These are phyloP conservation scores for Botrylloides violaceus DNA, from an alignment of 23 tunicate genomes.

Conservation along the genomic window DNA sequence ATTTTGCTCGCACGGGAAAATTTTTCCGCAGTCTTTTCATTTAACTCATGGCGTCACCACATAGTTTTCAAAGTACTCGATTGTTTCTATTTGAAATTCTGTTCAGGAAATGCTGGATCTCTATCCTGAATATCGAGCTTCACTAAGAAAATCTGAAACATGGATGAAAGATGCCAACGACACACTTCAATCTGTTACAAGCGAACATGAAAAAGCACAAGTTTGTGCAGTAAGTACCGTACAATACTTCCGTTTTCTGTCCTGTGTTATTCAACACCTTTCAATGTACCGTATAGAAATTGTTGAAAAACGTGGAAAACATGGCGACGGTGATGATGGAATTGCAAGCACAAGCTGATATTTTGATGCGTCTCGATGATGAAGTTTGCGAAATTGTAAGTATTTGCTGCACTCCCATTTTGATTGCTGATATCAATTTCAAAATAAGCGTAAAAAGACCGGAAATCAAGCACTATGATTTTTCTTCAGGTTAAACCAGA, in stretches of 20 bases:
- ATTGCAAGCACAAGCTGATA: not conserved
- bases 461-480: too few relatives aligned
- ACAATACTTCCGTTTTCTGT: not conserved
- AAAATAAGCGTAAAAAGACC: too few relatives aligned
- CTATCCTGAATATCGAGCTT: constrained; percentile 11
- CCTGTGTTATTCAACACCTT: too few relatives aligned
- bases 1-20: too few relatives aligned
- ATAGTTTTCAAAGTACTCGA: too few relatives aligned
- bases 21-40: too few relatives aligned
- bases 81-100: too few relatives aligned
- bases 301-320: not conserved
- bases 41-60: too few relatives aligned
- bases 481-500: not conserved
- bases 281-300: not conserved
- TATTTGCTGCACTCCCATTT: not conserved
- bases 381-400: not conserved
- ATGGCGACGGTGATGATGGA: constrained; percentile 2
- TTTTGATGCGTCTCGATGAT: not conserved
- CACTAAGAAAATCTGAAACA: not conserved
- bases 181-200: not conserved
- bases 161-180: constrained; percentile 16
- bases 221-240: not conserved
- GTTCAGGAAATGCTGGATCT: constrained; percentile 2
- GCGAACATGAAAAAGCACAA: not conserved
- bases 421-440: too few relatives aligned